Evolutionary conservation across 2,797 vertebrate genomes (phyloP), one percentile per base, ranked within the genome.

Genomic region (Pangasius larnaudii): DNA sequence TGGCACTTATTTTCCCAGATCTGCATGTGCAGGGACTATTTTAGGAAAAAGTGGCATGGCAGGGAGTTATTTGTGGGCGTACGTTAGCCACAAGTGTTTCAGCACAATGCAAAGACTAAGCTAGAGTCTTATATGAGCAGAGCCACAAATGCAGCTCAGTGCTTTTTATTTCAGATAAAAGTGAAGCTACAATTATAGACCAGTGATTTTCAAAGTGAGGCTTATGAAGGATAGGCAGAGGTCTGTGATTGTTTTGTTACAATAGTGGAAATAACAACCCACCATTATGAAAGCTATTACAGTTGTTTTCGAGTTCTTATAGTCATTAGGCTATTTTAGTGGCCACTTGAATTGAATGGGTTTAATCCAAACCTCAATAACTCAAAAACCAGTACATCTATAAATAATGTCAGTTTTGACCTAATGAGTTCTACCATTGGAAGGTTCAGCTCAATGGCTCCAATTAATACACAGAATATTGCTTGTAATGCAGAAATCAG

Each of bases 21-120:
- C 24, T 79, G 53, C 63, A 22, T 84, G 74, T 71, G 22, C 74
- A 85, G 71, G 67, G 79, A 82, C 19, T 75, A 87, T 89, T 87
- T 89, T 56, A 33, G 58, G 72, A 69, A 53, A 24, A 86, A 85
- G 5, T 16, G 9, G 39, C 39, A 80, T 59, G 39, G 83, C 53
- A 33, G 18, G 77, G 61, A 72, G 83, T 67, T 85, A 46, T 80
- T 74, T 77, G 78, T 65, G 83, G 51, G 83, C 27, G 33, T 77
- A 33, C 36, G 30, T 49, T 79, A 33, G 22, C 78, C 78, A 56
- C 78, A 88, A 61, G 61, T 77, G 69, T 51, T 63, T 53, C 39
- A 77, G 71, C 71, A 84, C 81, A 69, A 69, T 67, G 61, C 61
- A 33, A 42, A 83, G 61, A 6, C 46, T 84, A 22, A 69, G 30